Conservation (phyloP, 2,888 invertebrate genomes). For the Antheraea assamensis region DNA sequence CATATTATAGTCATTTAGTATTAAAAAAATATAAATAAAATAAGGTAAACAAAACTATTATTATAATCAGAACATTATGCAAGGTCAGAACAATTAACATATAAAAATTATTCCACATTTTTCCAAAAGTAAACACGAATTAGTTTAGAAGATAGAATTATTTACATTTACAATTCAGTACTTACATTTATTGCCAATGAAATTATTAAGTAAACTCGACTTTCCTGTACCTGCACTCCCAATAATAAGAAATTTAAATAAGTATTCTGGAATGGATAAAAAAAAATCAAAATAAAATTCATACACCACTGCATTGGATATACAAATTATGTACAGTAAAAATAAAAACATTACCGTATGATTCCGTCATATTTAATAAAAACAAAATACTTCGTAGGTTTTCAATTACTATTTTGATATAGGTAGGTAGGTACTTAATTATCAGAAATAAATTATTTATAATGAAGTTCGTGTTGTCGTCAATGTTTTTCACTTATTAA, state of each 20-base stretch:
- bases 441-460: neutral
- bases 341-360: neutral
- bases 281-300: neutral
- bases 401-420: neutral
- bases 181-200: constrained; percentile 93
- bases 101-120: neutral
- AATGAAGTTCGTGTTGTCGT: neutral
- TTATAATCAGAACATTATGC: neutral
- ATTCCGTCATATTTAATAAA: constrained; percentile 8
- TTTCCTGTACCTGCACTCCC: constrained; percentile 93
- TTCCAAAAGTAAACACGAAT: neutral
- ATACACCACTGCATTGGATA: neutral
- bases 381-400: neutral
- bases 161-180: constrained; percentile 37
- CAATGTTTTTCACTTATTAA: too few relatives aligned
- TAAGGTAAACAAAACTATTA: neutral
- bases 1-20: neutral
- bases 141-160: neutral
- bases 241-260: constrained; percentile 93
- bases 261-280: constrained; percentile 84
- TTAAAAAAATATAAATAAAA: neutral
- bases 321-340: neutral
- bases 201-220: constrained; percentile 91
- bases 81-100: neutral
- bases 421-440: too few relatives aligned